phyloP scores from a whole-genome alignment of 2,113 vertebrate species.

The Callipepla californica region DNA sequence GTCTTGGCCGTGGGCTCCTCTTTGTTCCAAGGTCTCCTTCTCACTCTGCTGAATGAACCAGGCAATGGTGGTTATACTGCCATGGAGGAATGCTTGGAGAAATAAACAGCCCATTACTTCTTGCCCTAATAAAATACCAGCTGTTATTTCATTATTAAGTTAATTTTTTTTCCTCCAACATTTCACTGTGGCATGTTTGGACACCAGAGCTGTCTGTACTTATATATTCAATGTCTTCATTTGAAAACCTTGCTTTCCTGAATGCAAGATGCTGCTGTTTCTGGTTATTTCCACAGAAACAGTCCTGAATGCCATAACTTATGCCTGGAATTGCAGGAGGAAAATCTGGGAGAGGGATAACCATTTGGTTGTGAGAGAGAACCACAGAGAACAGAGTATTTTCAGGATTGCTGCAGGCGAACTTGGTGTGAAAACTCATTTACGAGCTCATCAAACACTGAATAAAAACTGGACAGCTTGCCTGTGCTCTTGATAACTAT shows the following conservation, averaged over 20 bases:
- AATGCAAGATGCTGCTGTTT: background rate
- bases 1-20: background rate
- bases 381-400: background rate
- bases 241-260: background rate
- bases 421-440: background rate
- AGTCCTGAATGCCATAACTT: background rate
- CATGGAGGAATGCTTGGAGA: background rate
- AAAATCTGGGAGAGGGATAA: background rate
- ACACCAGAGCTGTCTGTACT: background rate
- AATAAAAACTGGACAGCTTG: background rate
- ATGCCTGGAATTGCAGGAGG: background rate
- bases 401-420: background rate
- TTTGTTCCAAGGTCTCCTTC: background rate
- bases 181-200: background rate
- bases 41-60: background rate
- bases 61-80: background rate
- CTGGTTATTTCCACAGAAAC: background rate
- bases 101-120: background rate
- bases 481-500: background rate
- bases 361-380: background rate
- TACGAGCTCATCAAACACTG: background rate
- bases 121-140: background rate
- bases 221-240: background rate
- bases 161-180: background rate
- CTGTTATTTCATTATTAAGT: background rate